phyloP scores from a whole-genome alignment of 1,140 invertebrate species.

The Drosophila pachea region DNA sequence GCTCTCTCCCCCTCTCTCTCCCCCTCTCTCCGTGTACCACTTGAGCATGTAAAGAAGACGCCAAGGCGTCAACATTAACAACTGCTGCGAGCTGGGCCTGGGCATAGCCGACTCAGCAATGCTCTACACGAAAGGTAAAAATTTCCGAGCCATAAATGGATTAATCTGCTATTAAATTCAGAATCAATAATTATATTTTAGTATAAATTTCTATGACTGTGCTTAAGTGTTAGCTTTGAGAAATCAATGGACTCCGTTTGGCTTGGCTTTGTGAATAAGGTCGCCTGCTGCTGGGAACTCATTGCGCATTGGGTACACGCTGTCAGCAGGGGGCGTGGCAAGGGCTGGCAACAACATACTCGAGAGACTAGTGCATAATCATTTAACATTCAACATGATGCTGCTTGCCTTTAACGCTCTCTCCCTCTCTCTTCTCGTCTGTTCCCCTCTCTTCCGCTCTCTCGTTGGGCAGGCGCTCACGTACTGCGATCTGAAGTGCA shows the following conservation, averaged over 20 bases:
- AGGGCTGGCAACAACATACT: slow-evolving; percentile 2
- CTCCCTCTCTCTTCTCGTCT: too few relatives aligned
- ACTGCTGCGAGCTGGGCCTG: background rate
- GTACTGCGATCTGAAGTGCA: slow-evolving; percentile 97
- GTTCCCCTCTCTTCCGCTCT: too few relatives aligned
- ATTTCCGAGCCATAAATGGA: background rate
- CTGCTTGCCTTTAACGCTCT: slow-evolving; percentile 13
- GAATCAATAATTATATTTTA: too few relatives aligned
- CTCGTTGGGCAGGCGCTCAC: slow-evolving; percentile 85
- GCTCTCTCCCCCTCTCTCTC: slow-evolving; percentile 5
- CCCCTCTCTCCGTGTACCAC: slow-evolving; percentile 35
- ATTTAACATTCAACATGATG: slow-evolving; percentile 49
- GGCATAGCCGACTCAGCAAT: slow-evolving; percentile 3
- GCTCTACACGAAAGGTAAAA: slow-evolving; percentile 3
- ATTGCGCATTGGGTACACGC: slow-evolving; percentile 9
- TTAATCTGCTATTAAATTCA: background rate
- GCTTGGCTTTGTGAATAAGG: background rate
- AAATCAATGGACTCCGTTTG: background rate
- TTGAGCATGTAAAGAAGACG: slow-evolving; percentile 63
- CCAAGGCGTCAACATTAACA: slow-evolving; percentile 57
- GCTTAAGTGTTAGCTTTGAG: too few relatives aligned
- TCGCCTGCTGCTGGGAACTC: slow-evolving; percentile 5
- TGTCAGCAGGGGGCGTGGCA: background rate
- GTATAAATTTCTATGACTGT: too few relatives aligned
- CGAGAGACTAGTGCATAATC: slow-evolving; percentile 61